These are phyloP conservation scores for Mesocentrotus franciscanus DNA, from an alignment of 53 echinoderm and acorn worm genomes.

Conservation along the genomic window DNA sequence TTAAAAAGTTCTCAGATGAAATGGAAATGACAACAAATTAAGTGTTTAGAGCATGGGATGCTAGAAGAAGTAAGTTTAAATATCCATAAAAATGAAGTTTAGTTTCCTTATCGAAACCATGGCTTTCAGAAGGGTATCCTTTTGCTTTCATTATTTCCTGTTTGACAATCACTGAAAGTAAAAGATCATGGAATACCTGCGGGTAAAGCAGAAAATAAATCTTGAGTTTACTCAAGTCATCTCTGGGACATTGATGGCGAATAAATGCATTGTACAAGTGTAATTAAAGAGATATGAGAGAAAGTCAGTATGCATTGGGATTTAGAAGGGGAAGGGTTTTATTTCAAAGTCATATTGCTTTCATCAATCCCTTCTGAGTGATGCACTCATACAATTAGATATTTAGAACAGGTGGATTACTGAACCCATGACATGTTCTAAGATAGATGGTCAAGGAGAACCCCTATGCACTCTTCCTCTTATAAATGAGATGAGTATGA, in stretches of 20 bases:
- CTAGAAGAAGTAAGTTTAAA: no score
- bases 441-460: neutral
- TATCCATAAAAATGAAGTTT: no score
- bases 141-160: no score
- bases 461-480: neutral
- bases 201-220: neutral
- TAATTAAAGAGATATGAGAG: neutral
- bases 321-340: neutral
- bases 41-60: no score
- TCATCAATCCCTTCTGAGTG: neutral
- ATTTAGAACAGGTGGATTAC: neutral
- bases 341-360: neutral
- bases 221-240: neutral
- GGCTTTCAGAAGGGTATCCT: no score
- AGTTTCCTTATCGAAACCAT: no score
- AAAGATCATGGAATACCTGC: no score
- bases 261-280: neutral
- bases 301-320: neutral
- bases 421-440: neutral
- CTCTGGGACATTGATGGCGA: neutral
- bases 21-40: no score
- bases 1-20: no score
- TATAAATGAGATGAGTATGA: neutral
- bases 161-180: no score
- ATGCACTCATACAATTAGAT: neutral